A percentile compares a stretch with the other conserved stretches of the same genome.
These are phyloP conservation scores for Phalanger gymnotis DNA, from an alignment of 2,797 vertebrate genomes.

Conservation along the genomic window DNA sequence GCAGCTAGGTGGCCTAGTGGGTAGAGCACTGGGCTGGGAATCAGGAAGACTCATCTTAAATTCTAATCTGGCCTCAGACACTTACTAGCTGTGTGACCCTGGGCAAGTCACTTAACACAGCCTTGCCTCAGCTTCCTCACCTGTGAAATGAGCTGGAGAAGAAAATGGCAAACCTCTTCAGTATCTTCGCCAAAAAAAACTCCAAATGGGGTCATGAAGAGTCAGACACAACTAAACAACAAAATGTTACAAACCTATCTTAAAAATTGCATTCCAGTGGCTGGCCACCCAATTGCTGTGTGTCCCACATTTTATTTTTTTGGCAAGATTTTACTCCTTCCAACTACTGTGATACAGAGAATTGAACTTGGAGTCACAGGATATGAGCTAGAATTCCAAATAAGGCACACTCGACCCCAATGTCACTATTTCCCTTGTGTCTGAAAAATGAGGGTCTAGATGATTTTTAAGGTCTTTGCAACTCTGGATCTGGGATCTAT, in stretches of 20 bases:
- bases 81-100: not conserved
- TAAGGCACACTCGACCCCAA: not conserved
- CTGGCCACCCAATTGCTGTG: not conserved
- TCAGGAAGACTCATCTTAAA: not conserved
- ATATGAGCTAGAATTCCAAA: not conserved
- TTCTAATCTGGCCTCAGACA: not conserved
- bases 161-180: not conserved
- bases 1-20: not conserved
- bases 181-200: not conserved
- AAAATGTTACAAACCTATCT: not conserved
- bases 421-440: not conserved
- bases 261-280: not conserved
- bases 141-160: not conserved
- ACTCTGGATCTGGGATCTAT: not conserved
- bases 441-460: not conserved
- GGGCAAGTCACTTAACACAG: not conserved
- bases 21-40: not conserved
- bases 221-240: not conserved
- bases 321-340: not conserved
- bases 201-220: not conserved
- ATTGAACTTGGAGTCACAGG: not conserved
- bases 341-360: not conserved
- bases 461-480: not conserved
- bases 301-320: not conserved
- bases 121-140: not conserved